Evolutionary conservation across 2,113 vertebrate species (phyloP).

Genomic region (Sylvietta virens): DNA sequence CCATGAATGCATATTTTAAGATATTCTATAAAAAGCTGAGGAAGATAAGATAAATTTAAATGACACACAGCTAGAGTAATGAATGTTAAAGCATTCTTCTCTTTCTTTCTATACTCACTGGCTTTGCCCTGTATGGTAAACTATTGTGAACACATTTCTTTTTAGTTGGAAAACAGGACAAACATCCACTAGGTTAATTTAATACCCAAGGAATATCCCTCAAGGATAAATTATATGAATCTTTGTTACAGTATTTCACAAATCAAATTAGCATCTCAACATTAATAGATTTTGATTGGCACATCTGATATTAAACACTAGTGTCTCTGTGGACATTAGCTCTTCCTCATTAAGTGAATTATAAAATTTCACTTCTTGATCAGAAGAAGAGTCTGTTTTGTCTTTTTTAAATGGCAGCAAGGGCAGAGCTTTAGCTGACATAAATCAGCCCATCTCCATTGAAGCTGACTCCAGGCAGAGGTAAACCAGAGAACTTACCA

Average conservation of each 20-base stretch:
- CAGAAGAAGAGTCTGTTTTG: neutral
- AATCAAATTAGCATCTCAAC: constrained; percentile 49
- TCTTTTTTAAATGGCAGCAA: neutral
- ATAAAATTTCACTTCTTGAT: constrained; percentile 5
- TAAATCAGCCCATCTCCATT: neutral
- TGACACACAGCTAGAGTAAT: neutral
- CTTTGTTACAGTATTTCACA: constrained; percentile 51
- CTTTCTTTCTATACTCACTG: neutral
- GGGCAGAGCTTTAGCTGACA: neutral
- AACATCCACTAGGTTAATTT: constrained; percentile 49
- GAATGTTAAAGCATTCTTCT: neutral
- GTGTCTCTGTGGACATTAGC: constrained; percentile 4
- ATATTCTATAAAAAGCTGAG: neutral
- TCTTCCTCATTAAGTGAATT: constrained; percentile 19
- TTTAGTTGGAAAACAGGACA: neutral
- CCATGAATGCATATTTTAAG: neutral
- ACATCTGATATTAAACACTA: constrained; percentile 30
- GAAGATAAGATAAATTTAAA: neutral
- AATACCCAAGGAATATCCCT: constrained; percentile 15
- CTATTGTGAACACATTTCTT: neutral
- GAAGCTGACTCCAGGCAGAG: neutral
- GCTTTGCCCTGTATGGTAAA: neutral
- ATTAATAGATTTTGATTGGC: constrained; percentile 62
- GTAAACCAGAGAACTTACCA: neutral
- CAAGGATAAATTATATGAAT: constrained; percentile 53